Evolutionary conservation across 2,888 invertebrate species (phyloP).

Genomic region (Aelia acuminata): DNA sequence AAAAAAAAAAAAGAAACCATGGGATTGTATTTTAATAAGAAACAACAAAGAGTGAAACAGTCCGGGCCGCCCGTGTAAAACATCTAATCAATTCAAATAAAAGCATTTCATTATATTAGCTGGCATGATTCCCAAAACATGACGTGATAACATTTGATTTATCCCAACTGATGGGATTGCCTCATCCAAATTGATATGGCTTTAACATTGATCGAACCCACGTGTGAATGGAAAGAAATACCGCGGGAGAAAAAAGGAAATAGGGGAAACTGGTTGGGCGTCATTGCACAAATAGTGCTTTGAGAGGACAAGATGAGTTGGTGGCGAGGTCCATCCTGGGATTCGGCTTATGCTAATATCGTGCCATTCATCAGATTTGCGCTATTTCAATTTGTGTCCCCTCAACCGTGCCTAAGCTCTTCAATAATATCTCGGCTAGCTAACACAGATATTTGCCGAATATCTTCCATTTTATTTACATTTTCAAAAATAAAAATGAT

Average conservation of each 20-base stretch:
- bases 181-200: not conserved
- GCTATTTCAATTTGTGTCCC: not conserved
- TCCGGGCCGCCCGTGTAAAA: not conserved
- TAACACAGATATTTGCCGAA: not conserved
- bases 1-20: no score
- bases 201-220: not conserved
- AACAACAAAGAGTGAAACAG: not conserved
- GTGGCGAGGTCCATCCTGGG: not conserved
- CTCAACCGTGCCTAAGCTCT: not conserved
- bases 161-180: conserved; percentile 19
- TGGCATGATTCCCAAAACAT: not conserved
- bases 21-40: not conserved
- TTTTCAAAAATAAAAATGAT: no score
- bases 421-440: not conserved
- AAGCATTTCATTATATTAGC: conserved; percentile 13
- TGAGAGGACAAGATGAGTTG: not conserved
- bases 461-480: not conserved
- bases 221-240: not conserved
- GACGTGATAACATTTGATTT: conserved; percentile 38
- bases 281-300: not conserved
- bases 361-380: not conserved
- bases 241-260: not conserved
- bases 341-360: not conserved
- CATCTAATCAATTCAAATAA: not conserved
- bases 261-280: not conserved